Conservation (phyloP, 1,140 invertebrate genomes). For the Platorchestia sp. region DNA sequence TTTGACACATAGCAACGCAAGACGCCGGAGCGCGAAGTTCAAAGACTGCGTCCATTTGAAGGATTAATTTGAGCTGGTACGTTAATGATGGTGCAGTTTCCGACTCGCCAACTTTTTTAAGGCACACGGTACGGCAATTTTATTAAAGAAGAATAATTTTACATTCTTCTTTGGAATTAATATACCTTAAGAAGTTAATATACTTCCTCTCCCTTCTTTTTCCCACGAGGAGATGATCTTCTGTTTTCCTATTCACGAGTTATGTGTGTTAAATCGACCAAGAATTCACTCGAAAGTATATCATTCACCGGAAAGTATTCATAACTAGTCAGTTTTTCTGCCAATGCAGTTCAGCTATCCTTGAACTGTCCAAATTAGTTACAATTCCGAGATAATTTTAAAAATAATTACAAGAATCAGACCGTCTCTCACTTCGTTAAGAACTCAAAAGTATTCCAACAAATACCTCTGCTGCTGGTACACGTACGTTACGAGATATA, state of each 20-base stretch:
- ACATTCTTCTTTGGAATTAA: not conserved
- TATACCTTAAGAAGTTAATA: no score
- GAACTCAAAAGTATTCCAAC: not conserved
- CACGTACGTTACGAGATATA: not conserved
- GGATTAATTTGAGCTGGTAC: not conserved
- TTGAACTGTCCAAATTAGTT: not conserved
- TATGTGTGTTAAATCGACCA: not conserved
- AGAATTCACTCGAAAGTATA: not conserved
- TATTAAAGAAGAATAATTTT: not conserved
- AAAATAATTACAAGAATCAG: not conserved
- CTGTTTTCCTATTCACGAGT: not conserved
- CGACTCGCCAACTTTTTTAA: not conserved
- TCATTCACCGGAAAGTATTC: not conserved
- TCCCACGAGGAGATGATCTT: not conserved
- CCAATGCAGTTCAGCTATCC: not conserved
- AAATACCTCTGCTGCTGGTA: not conserved
- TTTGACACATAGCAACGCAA: not conserved
- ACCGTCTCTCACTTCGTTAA: not conserved
- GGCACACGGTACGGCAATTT: not conserved
- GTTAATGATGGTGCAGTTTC: not conserved
- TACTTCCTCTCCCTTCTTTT: no score
- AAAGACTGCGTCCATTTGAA: not conserved
- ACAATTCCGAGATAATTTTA: not conserved
- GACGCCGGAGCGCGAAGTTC: not conserved
- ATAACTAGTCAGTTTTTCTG: not conserved